These are phyloP conservation scores for Ciconia maguari DNA, from an alignment of 2,113 vertebrate genomes.

Conservation along the genomic window DNA sequence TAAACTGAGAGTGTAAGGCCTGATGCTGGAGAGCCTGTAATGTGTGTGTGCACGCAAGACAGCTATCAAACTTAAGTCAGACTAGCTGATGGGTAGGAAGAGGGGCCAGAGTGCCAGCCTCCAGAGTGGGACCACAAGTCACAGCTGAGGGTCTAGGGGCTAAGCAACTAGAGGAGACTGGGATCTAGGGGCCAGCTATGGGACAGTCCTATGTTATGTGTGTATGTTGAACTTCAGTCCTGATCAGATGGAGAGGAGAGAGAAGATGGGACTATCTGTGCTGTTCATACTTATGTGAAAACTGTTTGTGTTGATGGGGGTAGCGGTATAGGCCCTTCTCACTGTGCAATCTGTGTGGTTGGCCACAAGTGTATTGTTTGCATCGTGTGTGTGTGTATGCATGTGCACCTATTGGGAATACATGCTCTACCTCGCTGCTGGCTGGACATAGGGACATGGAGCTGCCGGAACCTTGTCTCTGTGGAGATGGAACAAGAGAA, in stretches of 20 bases:
- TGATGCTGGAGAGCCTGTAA: neutral
- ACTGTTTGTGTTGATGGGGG: neutral
- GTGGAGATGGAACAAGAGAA: neutral
- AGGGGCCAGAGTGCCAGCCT: neutral
- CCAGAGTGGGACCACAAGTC: neutral
- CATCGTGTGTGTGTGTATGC: fast-evolving
- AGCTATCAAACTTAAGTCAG: neutral
- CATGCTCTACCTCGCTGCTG: fast-evolving
- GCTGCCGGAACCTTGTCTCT: neutral
- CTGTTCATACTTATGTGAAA: neutral
- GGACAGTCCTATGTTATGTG: fast-evolving
- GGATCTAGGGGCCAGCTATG: neutral
- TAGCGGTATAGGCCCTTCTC: neutral
- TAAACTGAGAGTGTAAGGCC: neutral
- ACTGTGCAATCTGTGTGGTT: neutral
- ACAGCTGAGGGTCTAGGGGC: neutral
- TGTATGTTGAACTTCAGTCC: neutral
- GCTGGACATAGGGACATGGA: neutral
- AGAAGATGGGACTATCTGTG: neutral
- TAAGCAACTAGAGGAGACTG: neutral
- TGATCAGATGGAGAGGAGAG: neutral
- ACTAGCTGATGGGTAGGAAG: neutral
- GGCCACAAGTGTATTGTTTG: fast-evolving
- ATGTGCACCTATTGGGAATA: neutral
- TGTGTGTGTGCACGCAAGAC: neutral